These are phyloP conservation scores for Listrodromus nycthemerus DNA, from an alignment of 2,888 invertebrate genomes.

Conservation along the genomic window DNA sequence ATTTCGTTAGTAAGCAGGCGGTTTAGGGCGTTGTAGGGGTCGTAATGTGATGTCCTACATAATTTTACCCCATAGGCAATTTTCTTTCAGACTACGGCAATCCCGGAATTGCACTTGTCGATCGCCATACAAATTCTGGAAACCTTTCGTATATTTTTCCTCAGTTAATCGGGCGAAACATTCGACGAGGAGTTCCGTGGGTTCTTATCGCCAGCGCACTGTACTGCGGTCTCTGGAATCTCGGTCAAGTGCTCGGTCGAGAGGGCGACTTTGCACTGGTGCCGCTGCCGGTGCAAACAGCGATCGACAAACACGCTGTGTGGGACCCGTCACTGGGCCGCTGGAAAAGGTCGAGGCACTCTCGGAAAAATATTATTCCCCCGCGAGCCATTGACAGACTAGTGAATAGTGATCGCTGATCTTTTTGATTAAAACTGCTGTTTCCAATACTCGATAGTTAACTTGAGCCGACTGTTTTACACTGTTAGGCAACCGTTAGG, in stretches of 20 bases:
- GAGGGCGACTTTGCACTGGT: conserved; percentile 54
- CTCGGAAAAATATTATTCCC: conserved; percentile 45
- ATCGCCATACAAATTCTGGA: too few species aligned
- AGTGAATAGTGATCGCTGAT: conserved; percentile 42
- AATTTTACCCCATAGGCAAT: too few species aligned
- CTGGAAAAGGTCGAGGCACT: conserved; percentile 58
- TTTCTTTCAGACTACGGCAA: too few species aligned
- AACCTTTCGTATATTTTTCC: background rate
- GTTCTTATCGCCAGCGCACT: conserved; percentile 52
- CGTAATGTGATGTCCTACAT: too few species aligned
- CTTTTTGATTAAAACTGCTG: conserved; percentile 35
- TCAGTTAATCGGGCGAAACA: conserved; percentile 9
- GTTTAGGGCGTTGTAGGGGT: too few species aligned
- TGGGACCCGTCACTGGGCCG: conserved; percentile 11
- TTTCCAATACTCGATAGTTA: conserved; percentile 11
- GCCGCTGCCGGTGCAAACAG: conserved; percentile 38
- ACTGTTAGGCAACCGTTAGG: background rate
- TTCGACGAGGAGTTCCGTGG: conserved; percentile 18
- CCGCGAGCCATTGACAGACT: conserved; percentile 47
- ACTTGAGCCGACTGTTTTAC: conserved; percentile 10
- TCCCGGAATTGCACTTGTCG: too few species aligned
- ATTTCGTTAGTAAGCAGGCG: too few species aligned
- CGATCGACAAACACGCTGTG: conserved; percentile 15
- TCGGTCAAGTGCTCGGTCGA: conserved; percentile 68
- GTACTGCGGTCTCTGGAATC: conserved; percentile 61